These are phyloP conservation scores for Iguana delicatissima DNA, from an alignment of 2,797 vertebrate species.

Conservation along the genomic window DNA sequence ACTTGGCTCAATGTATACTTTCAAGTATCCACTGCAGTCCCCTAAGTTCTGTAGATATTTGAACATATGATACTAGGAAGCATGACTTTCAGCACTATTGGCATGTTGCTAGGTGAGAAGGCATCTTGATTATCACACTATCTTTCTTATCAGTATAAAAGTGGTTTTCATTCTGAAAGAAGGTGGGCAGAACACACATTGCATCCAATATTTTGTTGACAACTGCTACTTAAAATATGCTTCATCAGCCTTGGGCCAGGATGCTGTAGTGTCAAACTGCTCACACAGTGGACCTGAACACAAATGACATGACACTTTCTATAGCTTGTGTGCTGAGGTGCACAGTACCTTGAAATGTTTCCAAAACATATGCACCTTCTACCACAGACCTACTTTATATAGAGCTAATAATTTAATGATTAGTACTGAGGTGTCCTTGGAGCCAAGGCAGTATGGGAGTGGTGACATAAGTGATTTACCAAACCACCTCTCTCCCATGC, in stretches of 20 bases:
- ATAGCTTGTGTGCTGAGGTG: no score
- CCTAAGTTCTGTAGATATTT: neutral
- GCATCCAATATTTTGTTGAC: slow-evolving; percentile 12
- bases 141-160: slow-evolving; percentile 8
- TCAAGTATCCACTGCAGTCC: neutral
- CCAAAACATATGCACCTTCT: no score
- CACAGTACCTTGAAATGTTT: no score
- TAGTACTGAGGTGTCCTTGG: no score
- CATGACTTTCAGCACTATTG: slow-evolving; percentile 34
- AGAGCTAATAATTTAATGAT: no score
- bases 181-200: neutral
- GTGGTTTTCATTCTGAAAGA: slow-evolving; percentile 4
- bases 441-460: no score
- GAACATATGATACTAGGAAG: slow-evolving; percentile 31
- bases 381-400: no score
- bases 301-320: no score
- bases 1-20: neutral
- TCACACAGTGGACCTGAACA: no score
- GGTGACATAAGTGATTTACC: no score
- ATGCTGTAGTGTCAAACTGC: no score
- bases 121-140: slow-evolving; percentile 46
- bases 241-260: neutral
- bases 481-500: no score
- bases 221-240: slow-evolving; percentile 22
- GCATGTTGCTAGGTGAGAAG: slow-evolving; percentile 30